Base-by-base conservation (phyloP, 2,113 vertebrate genomes). In the Patagioenas fasciata region DNA sequence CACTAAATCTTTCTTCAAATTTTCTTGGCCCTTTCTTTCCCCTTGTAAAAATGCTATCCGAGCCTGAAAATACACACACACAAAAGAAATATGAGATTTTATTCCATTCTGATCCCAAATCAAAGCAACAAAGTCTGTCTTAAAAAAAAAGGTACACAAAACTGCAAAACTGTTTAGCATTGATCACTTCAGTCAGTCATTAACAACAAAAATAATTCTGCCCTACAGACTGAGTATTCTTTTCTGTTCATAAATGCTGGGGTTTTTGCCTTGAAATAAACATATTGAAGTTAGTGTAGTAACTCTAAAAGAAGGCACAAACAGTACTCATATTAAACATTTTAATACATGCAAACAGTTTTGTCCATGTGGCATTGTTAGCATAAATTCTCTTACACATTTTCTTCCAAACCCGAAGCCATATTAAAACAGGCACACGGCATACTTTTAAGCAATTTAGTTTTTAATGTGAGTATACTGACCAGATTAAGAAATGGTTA, bases 11-110 rank as follows among this genome's bases (percentile, higher is more conserved):
- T 99, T 99, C 99, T 99, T 99, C 97, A 99, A 98, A 96, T 99
- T 99, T 98, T 99, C 99, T 98, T 99, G 99, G 97, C 99, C 99
- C 97, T 99, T 99, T 97, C 99, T 99, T 98, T 99, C 99, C 44
- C 99, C 99, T 98, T 99, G 99, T 91, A 99, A 98, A 98, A 99
- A 99, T 7, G 99, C 99, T 98, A 99, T 99, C 96, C 99, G 98
- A 89, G 99, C 99, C 99, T 99, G 98, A 82, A 98, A 98, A 97
- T 29, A 98, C 42, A 96, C 19, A 77, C 10, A 81, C 4, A 84
- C 89, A 85, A n/a, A 47, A 81, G 56, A 67, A 42, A 20, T 38
- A 84, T 36, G 0, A 1, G 31, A 60, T 79, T 91, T 95, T 94
- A 95, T 60, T 96, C 81, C 51, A 17, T 62, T 92, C 60, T 74